A percentile compares a stretch with the other conserved stretches of the same genome.
Conservation (phyloP, 2,888 invertebrate species). For the Orgyia antiqua region DNA sequence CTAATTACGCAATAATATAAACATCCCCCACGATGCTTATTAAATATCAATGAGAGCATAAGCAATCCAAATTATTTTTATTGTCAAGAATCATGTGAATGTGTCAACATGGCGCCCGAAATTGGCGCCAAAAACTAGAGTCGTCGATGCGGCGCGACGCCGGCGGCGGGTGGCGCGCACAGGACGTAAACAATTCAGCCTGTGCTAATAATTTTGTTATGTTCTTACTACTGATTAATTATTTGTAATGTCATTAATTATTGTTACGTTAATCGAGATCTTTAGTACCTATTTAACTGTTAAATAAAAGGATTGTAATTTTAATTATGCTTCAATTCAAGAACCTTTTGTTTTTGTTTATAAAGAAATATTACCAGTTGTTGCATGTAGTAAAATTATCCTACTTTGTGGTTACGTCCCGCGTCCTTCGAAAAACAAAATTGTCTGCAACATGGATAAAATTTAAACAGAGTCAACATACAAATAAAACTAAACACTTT, state of each 20-base stretch:
- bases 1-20: slow-evolving; percentile 1
- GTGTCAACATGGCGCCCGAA: slow-evolving; percentile 55
- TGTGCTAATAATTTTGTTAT: slow-evolving; percentile 33
- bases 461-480: too few relatives aligned
- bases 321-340: too few relatives aligned
- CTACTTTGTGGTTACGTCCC: too few relatives aligned
- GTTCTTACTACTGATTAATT: slow-evolving; percentile 37
- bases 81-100: slow-evolving; percentile 59
- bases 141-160: slow-evolving; percentile 31
- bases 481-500: too few relatives aligned
- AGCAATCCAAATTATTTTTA: slow-evolving; percentile 56
- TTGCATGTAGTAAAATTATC: too few relatives aligned
- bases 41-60: slow-evolving; percentile 33
- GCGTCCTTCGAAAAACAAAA: too few relatives aligned
- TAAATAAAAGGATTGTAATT: background rate
- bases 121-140: slow-evolving; percentile 59
- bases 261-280: background rate
- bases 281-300: background rate
- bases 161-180: slow-evolving; percentile 25
- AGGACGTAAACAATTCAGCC: slow-evolving; percentile 38
- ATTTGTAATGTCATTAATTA: slow-evolving; percentile 13
- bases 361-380: too few relatives aligned
- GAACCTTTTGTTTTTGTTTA: too few relatives aligned
- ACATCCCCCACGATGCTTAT: slow-evolving; percentile 22
- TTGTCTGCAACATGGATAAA: too few relatives aligned